Evolutionary conservation across 2,797 vertebrate species (phyloP).

Genomic region (Natrix natrix): DNA sequence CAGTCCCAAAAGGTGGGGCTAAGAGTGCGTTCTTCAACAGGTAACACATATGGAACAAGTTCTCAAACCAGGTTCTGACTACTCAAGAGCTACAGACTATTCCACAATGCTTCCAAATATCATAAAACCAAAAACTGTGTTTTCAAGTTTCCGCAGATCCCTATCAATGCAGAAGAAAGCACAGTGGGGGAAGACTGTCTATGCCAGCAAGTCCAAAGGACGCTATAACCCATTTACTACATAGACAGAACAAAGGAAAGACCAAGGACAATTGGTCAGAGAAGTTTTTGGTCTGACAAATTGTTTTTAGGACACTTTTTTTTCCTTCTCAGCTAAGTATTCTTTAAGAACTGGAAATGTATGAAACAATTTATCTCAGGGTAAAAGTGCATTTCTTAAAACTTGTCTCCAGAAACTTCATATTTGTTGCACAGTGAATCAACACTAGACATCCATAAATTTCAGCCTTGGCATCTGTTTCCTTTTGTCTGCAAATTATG

Average conservation of each 20-base stretch:
- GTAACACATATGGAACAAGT: neutral
- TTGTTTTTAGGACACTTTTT: neutral
- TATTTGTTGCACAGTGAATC: slow-evolving; percentile 11
- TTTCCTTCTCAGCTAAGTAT: neutral
- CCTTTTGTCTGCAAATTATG: neutral
- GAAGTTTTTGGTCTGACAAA: neutral
- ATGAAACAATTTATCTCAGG: neutral
- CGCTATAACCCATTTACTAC: neutral
- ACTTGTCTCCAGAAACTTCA: slow-evolving; percentile 18
- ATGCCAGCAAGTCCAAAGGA: neutral
- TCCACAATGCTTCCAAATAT: neutral
- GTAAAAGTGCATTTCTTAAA: slow-evolving; percentile 24
- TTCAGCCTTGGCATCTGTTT: neutral
- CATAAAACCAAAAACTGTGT: neutral
- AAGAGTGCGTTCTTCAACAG: neutral
- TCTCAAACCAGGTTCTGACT: neutral
- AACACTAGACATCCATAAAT: slow-evolving; percentile 19
- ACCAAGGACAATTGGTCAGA: neutral
- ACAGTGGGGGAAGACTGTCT: neutral
- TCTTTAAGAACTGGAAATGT: neutral
- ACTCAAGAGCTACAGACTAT: neutral
- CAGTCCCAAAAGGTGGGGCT: neutral
- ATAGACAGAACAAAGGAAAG: neutral
- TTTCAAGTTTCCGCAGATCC: neutral
- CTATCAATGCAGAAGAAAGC: neutral